These are phyloP conservation scores for Strigops habroptila DNA, from an alignment of 2,113 vertebrate species.

Conservation along the genomic window DNA sequence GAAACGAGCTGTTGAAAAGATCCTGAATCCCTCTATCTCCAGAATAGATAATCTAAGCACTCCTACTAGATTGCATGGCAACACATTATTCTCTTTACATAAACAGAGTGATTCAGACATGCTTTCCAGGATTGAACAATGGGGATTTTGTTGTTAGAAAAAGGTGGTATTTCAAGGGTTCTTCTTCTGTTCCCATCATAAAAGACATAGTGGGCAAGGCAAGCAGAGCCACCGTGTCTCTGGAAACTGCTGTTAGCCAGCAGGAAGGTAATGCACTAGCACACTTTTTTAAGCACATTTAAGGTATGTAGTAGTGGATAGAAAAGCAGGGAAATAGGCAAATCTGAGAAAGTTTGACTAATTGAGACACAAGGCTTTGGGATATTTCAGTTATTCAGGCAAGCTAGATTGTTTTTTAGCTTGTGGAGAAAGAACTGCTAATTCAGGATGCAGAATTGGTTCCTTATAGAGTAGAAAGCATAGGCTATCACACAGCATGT, in stretches of 20 bases:
- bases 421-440: not conserved
- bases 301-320: not conserved
- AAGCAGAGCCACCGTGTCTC: not conserved
- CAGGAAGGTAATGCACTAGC: not conserved
- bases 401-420: not conserved
- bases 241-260: not conserved
- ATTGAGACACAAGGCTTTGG: not conserved
- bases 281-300: not conserved
- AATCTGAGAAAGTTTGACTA: not conserved
- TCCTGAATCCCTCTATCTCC: not conserved
- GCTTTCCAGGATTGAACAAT: not conserved
- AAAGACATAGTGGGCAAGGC: not conserved
- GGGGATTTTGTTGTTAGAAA: not conserved
- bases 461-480: not conserved
- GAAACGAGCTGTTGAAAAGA: not conserved
- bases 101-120: not conserved
- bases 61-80: not conserved
- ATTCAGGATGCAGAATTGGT: not conserved
- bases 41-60: not conserved
- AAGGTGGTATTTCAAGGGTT: not conserved
- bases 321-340: not conserved
- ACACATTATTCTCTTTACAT: accelerated
- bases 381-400: not conserved
- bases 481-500: not conserved
- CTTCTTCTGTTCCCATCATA: not conserved